Base-by-base conservation (phyloP, 2,888 invertebrate genomes). In the Acholoe squamosa region DNA sequence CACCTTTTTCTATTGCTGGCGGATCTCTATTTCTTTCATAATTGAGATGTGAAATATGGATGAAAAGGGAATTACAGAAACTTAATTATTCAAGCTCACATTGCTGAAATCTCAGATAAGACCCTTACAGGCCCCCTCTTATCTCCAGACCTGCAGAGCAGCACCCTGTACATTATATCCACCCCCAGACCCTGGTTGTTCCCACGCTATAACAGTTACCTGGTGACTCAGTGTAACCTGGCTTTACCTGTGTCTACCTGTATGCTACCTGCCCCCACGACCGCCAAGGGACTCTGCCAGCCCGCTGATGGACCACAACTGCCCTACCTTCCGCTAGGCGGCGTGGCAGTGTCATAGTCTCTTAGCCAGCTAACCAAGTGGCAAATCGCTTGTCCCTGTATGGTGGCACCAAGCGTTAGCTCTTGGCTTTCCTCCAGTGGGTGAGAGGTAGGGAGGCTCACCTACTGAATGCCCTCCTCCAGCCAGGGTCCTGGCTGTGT, bases 281-380 rank as follows among this genome's bases (percentile, higher is more conserved):
- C 61, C 61, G 61, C 61, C 61, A 61, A 19, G 61, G 61, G 61
- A 61, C 61, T 19, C 61, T 61, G 61, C 61, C 61, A 61, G 61
- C 43, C 43, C 43, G 5, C 43, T 43, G 43, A 10, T 3, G 61
- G 61, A 61, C 19, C 61, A 19, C 61, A 61, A 61, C 61, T 61
- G 61, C 61, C 61, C 61, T 19, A 19, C 14, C 61, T 61, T 19
- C 61, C 61, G 61, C 61, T n/a, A 61, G 61, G 61, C 19, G 19
- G 61, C 22, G 61, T n/a, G 61, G 61, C 61, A n/a, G 61, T 61
- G 61, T 19, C 61, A 43, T 43, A 43, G 61, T 61, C 61, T 61
- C 61, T 61, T 61, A 61, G 61, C 61, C 61, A 61, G 61, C 22
- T 61, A 61, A 61, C 61, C 61, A 61, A 61, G 61, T 61, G 61